These are phyloP conservation scores for Botia almorhae DNA, from an alignment of 2,797 vertebrate species.

Conservation along the genomic window DNA sequence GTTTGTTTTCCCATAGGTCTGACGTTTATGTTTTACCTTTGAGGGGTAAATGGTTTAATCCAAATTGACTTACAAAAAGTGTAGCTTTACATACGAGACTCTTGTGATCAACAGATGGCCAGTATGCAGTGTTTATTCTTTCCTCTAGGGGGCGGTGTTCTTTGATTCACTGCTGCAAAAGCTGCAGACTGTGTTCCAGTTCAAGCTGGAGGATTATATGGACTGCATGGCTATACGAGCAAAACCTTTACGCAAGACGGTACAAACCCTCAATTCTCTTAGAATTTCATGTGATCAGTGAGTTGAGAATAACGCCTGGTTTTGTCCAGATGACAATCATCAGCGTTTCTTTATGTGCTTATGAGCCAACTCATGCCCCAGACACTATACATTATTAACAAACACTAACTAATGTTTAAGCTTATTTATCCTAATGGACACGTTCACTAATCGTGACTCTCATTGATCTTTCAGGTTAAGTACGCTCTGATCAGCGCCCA, in stretches of 20 bases:
- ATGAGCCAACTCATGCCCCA: background rate
- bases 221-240: slow-evolving; percentile 94
- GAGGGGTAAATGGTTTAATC: background rate
- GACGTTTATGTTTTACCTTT: background rate
- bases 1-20: background rate
- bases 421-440: background rate
- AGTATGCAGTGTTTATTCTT: background rate
- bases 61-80: background rate
- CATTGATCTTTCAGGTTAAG: slow-evolving; percentile 84
- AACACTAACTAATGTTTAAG: background rate
- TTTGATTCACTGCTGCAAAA: slow-evolving; percentile 93
- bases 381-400: background rate
- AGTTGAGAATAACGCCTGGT: background rate
- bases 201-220: slow-evolving; percentile 96
- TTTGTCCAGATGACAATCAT: background rate
- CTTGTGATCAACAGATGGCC: too few species aligned
- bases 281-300: background rate
- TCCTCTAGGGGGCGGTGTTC: slow-evolving; percentile 86
- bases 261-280: slow-evolving; percentile 64
- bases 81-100: background rate
- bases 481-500: slow-evolving; percentile 97
- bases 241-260: slow-evolving; percentile 91
- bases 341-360: background rate
- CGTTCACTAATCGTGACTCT: background rate
- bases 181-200: slow-evolving; percentile 92